These are phyloP conservation scores for Chirona hameri DNA, from an alignment of 2,888 invertebrate species.

Conservation along the genomic window DNA sequence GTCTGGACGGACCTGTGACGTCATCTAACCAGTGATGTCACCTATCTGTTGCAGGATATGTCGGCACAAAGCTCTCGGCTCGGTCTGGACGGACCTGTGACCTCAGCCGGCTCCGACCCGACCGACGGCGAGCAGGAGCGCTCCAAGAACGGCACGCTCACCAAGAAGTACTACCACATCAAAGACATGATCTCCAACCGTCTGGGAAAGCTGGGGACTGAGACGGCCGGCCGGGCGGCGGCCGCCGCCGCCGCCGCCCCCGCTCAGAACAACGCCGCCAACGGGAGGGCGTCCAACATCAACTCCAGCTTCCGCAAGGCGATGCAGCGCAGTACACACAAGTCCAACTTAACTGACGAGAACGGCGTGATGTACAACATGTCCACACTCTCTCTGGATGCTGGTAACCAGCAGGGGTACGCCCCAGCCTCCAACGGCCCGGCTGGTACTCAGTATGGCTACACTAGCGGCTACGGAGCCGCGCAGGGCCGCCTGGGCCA, in stretches of 20 bases:
- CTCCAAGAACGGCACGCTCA: slow-evolving; percentile 9
- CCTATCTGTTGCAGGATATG: not conserved
- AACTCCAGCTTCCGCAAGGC: slow-evolving; percentile 36
- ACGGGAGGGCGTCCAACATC: slow-evolving; percentile 31
- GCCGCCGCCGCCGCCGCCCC: not conserved
- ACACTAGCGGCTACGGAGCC: not conserved
- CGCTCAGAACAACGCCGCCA: slow-evolving; percentile 23
- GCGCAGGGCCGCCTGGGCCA: not conserved
- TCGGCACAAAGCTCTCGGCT: not conserved
- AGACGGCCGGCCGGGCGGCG: not conserved
- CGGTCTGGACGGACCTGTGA: not conserved
- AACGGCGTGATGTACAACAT: slow-evolving; percentile 2
- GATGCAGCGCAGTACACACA: slow-evolving; percentile 34
- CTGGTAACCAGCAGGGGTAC: not conserved
- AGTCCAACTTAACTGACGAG: slow-evolving; percentile 32
- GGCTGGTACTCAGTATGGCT: not conserved
- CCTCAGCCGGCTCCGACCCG: not conserved
- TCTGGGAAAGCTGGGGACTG: slow-evolving; percentile 33
- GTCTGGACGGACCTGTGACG: too few relatives aligned
- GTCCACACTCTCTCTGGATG: not conserved
- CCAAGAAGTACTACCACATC: slow-evolving; percentile 38
- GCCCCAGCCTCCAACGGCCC: not conserved
- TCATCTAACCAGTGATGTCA: too few relatives aligned
- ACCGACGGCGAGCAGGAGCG: not conserved
- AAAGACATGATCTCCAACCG: slow-evolving; percentile 38